Evolutionary conservation across 2,797 vertebrate species (phyloP).

Genomic region (Catharus ustulatus): DNA sequence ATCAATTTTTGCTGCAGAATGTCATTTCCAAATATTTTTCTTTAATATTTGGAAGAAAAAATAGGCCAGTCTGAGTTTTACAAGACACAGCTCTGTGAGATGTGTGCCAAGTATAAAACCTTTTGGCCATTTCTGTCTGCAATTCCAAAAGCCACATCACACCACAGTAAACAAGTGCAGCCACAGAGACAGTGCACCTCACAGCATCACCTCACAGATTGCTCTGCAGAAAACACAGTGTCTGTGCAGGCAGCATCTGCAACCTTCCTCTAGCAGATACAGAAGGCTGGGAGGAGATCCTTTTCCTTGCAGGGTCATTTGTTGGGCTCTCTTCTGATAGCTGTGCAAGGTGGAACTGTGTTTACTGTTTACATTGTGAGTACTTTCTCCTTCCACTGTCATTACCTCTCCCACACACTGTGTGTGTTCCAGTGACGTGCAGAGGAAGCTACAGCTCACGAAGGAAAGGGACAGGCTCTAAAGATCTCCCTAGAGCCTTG

Average conservation of each 20-base stretch:
- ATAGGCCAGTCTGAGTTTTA: neutral
- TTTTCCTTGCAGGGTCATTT: neutral
- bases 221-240: neutral
- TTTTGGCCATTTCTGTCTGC: neutral
- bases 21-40: slow-evolving; percentile 11
- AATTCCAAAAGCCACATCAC: neutral
- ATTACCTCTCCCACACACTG: slow-evolving; percentile 23
- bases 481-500: neutral
- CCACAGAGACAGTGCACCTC: neutral
- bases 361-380: slow-evolving; percentile 21
- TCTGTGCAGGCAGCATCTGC: neutral
- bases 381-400: slow-evolving; percentile 35
- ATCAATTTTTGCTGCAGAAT: neutral
- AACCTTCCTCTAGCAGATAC: neutral
- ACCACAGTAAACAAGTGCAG: neutral
- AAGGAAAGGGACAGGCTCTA: neutral
- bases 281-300: neutral
- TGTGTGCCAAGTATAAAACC: neutral
- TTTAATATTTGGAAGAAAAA: slow-evolving; percentile 11
- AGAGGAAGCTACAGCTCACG: slow-evolving; percentile 39
- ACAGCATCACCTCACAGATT: neutral
- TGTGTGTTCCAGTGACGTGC: slow-evolving; percentile 1
- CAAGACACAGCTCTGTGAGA: neutral
- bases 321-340: neutral
- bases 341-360: slow-evolving; percentile 10